A percentile compares a stretch with the other conserved stretches of the same genome.
These are phyloP conservation scores for Lordiphosa mommai DNA, from an alignment of 1,140 invertebrate species.

Conservation along the genomic window DNA sequence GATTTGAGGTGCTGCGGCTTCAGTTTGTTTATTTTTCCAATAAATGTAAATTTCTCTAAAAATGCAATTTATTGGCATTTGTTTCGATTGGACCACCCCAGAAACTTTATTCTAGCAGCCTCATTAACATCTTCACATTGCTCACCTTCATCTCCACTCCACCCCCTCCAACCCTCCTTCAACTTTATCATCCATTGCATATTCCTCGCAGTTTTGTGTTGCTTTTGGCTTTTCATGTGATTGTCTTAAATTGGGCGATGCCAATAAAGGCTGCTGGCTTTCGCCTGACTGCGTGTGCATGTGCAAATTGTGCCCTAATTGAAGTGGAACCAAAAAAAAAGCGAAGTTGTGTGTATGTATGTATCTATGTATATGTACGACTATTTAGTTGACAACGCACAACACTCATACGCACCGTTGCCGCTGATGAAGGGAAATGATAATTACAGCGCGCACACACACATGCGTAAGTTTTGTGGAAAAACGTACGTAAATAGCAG, in stretches of 20 bases:
- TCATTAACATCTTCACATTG: no score
- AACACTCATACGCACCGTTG: conserved; percentile 47
- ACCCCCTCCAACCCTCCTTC: neutral
- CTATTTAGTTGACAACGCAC: conserved; percentile 4
- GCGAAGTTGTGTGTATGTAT: conserved; percentile 6
- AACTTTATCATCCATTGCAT: neutral
- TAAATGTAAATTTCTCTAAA: no score
- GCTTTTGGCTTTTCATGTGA: conserved; percentile 35
- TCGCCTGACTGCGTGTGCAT: neutral
- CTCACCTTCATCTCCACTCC: neutral
- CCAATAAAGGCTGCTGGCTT: conserved; percentile 11
- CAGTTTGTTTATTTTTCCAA: no score
- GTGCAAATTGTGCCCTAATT: conserved; percentile 32
- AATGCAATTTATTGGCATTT: no score
- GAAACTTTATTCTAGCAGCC: no score
- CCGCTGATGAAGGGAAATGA: conserved; percentile 64
- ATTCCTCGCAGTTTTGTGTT: conserved; percentile 10
- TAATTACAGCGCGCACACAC: conserved; percentile 45
- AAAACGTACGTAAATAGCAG: conserved; percentile 76
- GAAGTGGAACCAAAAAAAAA: conserved; percentile 40
- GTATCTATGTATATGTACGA: neutral
- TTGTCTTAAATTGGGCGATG: conserved; percentile 49
- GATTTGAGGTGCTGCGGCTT: no score
- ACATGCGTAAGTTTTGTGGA: conserved; percentile 57
- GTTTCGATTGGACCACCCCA: no score